These are phyloP conservation scores for Drosophila subpulchrella DNA, from an alignment of 1,140 invertebrate species.

Conservation along the genomic window DNA sequence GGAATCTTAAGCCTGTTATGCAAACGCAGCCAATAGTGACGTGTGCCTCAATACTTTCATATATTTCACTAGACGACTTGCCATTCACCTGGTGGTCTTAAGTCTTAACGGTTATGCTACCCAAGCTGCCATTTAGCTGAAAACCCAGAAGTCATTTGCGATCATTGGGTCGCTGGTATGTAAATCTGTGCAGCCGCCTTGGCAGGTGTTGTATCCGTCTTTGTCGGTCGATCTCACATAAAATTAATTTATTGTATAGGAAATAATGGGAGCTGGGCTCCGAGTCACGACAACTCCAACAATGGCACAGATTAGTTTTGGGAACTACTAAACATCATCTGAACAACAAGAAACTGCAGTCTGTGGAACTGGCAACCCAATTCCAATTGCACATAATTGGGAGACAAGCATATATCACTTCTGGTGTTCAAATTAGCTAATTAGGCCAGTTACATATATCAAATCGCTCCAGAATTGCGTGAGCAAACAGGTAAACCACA, in stretches of 20 bases:
- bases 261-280: conserved; percentile 33
- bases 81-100: conserved; percentile 66
- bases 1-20: conserved; percentile 68
- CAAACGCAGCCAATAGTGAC: conserved; percentile 46
- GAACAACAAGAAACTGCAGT: conserved; percentile 1
- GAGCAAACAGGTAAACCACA: neutral
- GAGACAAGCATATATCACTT: conserved; percentile 27
- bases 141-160: conserved; percentile 68
- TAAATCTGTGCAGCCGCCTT: conserved; percentile 16
- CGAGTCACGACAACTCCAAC: conserved; percentile 38
- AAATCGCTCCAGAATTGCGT: conserved; percentile 18
- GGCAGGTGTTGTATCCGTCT: conserved; percentile 28
- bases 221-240: conserved; percentile 33
- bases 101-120: conserved; percentile 34
- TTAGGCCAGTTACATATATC: conserved; percentile 20
- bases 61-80: conserved; percentile 57
- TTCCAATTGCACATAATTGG: conserved; percentile 28
- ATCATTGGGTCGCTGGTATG: conserved; percentile 30
- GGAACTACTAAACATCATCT: conserved; percentile 27
- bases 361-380: neutral
- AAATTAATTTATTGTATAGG: conserved; percentile 36
- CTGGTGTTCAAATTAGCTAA: conserved; percentile 23
- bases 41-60: conserved; percentile 31
- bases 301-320: conserved; percentile 55
- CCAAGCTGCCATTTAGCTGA: conserved; percentile 36